These are phyloP conservation scores for Hyppa rectilinea DNA, from an alignment of 2,888 invertebrate species.

Conservation along the genomic window DNA sequence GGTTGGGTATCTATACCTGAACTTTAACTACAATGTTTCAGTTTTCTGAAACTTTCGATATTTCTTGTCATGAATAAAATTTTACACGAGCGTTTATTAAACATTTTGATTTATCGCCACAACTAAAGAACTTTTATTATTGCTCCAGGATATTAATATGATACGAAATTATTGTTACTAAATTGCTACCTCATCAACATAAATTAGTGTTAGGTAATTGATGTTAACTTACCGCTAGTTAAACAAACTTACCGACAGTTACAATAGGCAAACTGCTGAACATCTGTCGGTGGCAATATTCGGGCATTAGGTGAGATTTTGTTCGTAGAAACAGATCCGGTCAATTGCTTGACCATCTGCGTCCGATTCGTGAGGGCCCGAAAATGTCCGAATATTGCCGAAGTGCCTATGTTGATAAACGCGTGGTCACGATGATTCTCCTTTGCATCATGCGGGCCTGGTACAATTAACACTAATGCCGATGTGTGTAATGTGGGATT, in stretches of 20 bases:
- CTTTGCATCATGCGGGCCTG: slow-evolving; percentile 53
- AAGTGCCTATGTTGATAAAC: slow-evolving; percentile 71
- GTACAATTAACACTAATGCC: slow-evolving; percentile 55
- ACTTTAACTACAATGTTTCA: slow-evolving; percentile 40
- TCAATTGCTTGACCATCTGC: slow-evolving; percentile 88
- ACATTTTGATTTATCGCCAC: slow-evolving; percentile 31
- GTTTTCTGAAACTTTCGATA: slow-evolving; percentile 43
- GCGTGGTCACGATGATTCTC: slow-evolving; percentile 76
- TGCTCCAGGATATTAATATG: neutral
- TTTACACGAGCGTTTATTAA: slow-evolving; percentile 4
- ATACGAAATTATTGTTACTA: neutral
- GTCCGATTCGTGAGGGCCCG: slow-evolving; percentile 67
- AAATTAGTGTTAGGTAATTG: neutral
- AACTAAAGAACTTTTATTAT: neutral
- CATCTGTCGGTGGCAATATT: slow-evolving; percentile 81
- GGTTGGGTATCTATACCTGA: slow-evolving; percentile 36
- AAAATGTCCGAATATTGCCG: slow-evolving; percentile 53
- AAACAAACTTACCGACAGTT: slow-evolving; percentile 61
- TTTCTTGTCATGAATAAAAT: slow-evolving; percentile 43
- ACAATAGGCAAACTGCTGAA: slow-evolving; percentile 59
- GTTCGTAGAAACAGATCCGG: slow-evolving; percentile 79
- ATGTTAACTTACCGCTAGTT: slow-evolving; percentile 48
- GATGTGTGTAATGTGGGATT: slow-evolving; percentile 57
- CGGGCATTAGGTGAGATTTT: slow-evolving; percentile 83
- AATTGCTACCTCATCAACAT: neutral